phyloP scores from a whole-genome alignment of 1,140 invertebrate genomes.

The Drosophila ananassae region DNA sequence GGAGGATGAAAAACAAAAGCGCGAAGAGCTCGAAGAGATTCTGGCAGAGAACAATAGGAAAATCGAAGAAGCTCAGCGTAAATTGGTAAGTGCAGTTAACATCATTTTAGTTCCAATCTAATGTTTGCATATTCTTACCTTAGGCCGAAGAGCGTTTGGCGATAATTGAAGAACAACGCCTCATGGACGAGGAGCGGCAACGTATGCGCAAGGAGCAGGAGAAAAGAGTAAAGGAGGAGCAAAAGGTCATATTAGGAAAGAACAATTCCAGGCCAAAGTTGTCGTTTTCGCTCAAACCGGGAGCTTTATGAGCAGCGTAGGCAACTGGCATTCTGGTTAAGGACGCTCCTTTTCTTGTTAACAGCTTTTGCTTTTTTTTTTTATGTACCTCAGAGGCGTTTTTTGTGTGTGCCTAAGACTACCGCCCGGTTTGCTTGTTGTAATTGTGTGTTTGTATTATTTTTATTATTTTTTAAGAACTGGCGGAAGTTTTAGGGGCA shows the following conservation, averaged over 20 bases:
- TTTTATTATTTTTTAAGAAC: slow-evolving; percentile 33
- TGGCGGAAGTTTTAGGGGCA: slow-evolving; percentile 35
- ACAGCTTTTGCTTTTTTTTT: slow-evolving; percentile 57
- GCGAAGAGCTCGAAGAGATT: slow-evolving; percentile 97
- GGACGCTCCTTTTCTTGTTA: slow-evolving; percentile 56
- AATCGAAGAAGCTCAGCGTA: slow-evolving; percentile 97
- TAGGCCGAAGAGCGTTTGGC: slow-evolving; percentile 97
- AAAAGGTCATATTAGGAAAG: slow-evolving; percentile 98
- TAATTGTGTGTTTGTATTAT: slow-evolving; percentile 54
- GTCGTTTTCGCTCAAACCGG: slow-evolving; percentile 94
- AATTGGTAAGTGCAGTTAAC: slow-evolving; percentile 89
- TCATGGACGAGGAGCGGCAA: slow-evolving; percentile 97
- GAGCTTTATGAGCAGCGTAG: slow-evolving; percentile 86
- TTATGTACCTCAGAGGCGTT: slow-evolving; percentile 40
- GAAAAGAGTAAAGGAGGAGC: slow-evolving; percentile 95
- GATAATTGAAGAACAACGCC: slow-evolving; percentile 97
- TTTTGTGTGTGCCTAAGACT: slow-evolving; percentile 58
- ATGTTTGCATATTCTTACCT: slow-evolving; percentile 5
- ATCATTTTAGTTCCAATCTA: background rate
- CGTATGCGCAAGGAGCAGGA: slow-evolving; percentile 96
- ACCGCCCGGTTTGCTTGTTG: slow-evolving; percentile 49
- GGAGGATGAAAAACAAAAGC: slow-evolving; percentile 97
- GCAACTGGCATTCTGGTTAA: slow-evolving; percentile 9
- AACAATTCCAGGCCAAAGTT: slow-evolving; percentile 98
- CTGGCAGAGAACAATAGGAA: slow-evolving; percentile 99